Percentiles rank a stretch among this genome's conserved stretches.
These are phyloP conservation scores for Caenorhabditis sp. DNA, from an alignment of 2,888 invertebrate genomes.

Conservation along the genomic window DNA sequence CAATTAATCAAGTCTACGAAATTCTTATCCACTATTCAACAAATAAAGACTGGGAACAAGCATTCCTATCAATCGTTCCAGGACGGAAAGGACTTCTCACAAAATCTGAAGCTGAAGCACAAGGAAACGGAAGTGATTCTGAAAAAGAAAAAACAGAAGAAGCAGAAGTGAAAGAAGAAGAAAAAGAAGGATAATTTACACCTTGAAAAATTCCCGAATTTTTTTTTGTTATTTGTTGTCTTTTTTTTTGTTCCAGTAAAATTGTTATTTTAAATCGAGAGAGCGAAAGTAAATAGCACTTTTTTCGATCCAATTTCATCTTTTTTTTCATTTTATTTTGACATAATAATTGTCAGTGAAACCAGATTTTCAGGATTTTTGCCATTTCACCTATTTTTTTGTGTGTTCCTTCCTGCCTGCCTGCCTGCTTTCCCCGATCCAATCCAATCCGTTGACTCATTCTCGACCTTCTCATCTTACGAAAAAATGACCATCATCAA, in stretches of 20 bases:
- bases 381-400: no score
- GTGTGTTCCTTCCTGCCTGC: no score
- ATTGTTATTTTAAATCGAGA: not conserved
- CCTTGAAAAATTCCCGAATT: not conserved
- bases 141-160: conserved; percentile 5
- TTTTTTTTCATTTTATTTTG: not conserved
- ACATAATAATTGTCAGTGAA: not conserved
- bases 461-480: no score
- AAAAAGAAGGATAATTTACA: not conserved
- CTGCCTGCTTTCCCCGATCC: no score
- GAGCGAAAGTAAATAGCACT: not conserved
- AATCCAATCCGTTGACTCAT: no score
- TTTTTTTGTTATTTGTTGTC: not conserved
- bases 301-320: not conserved
- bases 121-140: not conserved
- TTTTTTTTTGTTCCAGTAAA: not conserved
- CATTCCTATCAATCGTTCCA: conserved; percentile 56
- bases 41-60: conserved; percentile 72
- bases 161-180: not conserved
- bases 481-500: no score
- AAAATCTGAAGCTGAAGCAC: conserved; percentile 17
- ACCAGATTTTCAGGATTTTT: not conserved
- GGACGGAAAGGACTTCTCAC: conserved; percentile 57
- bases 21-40: conserved; percentile 73
- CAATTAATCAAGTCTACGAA: conserved; percentile 86